Percentiles rank a stretch among this genome's conserved stretches.
phyloP scores from a whole-genome alignment of 1,140 invertebrate genomes.

The Druon quercuslanigerum region DNA sequence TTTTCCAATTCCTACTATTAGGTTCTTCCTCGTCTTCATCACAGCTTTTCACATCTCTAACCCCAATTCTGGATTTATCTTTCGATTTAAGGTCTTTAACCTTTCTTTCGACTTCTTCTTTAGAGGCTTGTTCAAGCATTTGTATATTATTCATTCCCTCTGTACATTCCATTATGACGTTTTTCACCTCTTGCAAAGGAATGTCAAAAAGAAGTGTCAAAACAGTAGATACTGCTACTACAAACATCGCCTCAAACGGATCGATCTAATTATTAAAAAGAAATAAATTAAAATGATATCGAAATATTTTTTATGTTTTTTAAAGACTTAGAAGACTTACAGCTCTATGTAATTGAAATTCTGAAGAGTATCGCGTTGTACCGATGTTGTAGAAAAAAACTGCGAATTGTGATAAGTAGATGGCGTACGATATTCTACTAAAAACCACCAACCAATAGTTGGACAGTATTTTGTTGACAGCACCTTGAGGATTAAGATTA shows the following conservation, averaged over 20 bases:
- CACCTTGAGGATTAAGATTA: constrained; percentile 72
- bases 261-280: constrained; percentile 67
- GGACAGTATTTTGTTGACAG: constrained; percentile 81
- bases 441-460: constrained; percentile 80
- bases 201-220: constrained; percentile 76
- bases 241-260: constrained; percentile 60
- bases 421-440: constrained; percentile 83
- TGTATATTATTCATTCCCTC: constrained; percentile 39
- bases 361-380: constrained; percentile 75
- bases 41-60: neutral
- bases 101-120: constrained; percentile 29
- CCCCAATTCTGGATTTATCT: constrained; percentile 34
- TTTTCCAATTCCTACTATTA: constrained; percentile 32
- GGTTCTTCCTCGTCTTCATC: constrained; percentile 34
- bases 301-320: neutral
- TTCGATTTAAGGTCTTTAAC: constrained; percentile 18
- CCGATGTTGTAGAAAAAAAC: constrained; percentile 81
- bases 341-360: constrained; percentile 75
- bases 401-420: constrained; percentile 85
- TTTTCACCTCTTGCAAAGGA: constrained; percentile 77
- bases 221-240: constrained; percentile 65
- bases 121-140: neutral
- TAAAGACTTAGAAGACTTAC: constrained; percentile 67
- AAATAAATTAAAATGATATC: constrained; percentile 22
- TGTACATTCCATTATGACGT: constrained; percentile 69